Evolutionary conservation across 2,113 vertebrate species (phyloP).

Genomic region (Anser cygnoides): DNA sequence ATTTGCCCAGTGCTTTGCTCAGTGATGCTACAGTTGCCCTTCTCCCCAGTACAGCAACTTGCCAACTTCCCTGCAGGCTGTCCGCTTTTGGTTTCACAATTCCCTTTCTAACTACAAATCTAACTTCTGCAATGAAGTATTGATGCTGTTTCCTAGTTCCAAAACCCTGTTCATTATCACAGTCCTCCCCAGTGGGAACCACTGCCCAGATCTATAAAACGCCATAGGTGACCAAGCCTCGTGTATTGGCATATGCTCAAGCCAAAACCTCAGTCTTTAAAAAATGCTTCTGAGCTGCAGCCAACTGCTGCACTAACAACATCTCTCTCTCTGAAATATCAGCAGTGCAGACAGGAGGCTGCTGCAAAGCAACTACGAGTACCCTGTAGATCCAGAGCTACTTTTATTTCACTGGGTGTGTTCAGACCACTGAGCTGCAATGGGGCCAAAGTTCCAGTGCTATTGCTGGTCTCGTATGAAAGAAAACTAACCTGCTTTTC

Average conservation of each 20-base stretch:
- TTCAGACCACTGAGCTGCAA: not conserved
- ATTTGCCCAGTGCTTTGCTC: not conserved
- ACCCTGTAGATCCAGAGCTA: not conserved
- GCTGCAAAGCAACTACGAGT: not conserved
- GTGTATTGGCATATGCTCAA: rapidly evolving
- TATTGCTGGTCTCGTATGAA: not conserved
- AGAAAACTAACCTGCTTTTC: not conserved
- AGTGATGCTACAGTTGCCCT: not conserved
- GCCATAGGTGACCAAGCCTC: not conserved
- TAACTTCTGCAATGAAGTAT: not conserved
- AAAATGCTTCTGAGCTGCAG: not conserved
- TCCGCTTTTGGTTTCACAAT: not conserved
- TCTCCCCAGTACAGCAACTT: not conserved
- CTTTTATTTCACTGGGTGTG: not conserved
- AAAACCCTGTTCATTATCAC: rapidly evolving
- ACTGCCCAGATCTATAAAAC: not conserved
- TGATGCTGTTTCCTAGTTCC: not conserved
- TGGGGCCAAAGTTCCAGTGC: not conserved
- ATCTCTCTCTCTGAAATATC: not conserved
- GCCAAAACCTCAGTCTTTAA: not conserved
- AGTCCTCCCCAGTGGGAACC: not conserved
- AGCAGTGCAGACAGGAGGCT: not conserved
- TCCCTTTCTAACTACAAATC: not conserved
- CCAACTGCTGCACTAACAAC: not conserved
- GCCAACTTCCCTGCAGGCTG: not conserved